A percentile compares a stretch with the other conserved stretches of the same genome.
These are phyloP conservation scores for Phycodurus eques DNA, from an alignment of 2,113 vertebrate genomes.

Conservation along the genomic window DNA sequence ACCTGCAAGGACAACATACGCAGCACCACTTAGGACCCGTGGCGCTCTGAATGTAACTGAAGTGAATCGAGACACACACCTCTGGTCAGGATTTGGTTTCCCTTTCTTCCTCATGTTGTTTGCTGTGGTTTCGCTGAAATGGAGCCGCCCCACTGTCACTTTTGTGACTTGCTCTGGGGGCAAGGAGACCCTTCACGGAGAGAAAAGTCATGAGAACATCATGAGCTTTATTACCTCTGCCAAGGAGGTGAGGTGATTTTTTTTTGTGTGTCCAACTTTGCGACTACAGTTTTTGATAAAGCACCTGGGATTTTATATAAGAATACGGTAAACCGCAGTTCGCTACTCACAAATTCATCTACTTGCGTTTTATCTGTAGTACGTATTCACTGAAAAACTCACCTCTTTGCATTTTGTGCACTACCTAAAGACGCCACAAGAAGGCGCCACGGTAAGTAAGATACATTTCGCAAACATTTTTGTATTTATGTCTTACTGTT, in stretches of 20 bases:
- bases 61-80: conserved; percentile 63
- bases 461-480: too few relatives aligned
- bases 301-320: too few relatives aligned
- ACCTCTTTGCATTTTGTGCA: too few relatives aligned
- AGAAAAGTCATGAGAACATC: conserved; percentile 3
- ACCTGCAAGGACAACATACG: conserved; percentile 71
- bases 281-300: background rate
- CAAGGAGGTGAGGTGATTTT: background rate
- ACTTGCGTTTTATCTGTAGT: too few relatives aligned
- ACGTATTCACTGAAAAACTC: too few relatives aligned
- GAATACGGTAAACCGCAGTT: too few relatives aligned
- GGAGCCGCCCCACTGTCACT: conserved; percentile 92
- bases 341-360: too few relatives aligned
- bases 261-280: background rate
- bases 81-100: conserved; percentile 97
- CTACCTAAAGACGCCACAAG: too few relatives aligned
- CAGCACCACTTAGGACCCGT: background rate
- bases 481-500: too few relatives aligned
- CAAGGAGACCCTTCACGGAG: conserved; percentile 80
- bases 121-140: conserved; percentile 97
- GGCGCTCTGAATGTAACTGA: too few relatives aligned
- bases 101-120: conserved; percentile 99
- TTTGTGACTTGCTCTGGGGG: conserved; percentile 97
- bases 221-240: background rate
- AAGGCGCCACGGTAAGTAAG: too few relatives aligned